Evolutionary conservation across 2,797 vertebrate species (phyloP), one percentile per base, ranked within the genome.

Genomic region (Tamandua tetradactyla): DNA sequence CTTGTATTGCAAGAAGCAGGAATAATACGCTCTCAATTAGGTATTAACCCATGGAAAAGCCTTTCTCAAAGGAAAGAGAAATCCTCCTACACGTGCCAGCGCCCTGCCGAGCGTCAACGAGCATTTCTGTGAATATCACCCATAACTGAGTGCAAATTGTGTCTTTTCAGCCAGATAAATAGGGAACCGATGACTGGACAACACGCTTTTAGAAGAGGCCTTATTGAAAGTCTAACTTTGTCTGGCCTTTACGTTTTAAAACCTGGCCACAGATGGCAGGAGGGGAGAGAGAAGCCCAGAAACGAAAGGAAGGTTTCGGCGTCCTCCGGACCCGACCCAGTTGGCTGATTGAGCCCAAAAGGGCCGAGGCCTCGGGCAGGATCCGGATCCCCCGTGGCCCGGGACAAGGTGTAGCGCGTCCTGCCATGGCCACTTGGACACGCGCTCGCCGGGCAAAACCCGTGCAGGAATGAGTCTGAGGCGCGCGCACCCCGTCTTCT

Each of bases 191-290:
- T 40, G 72, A 44, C 52, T 83, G 0, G 0, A 61, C 25, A 82
- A 40, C 20, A 57, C 7, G 4, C 6, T 0, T 57, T 83, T 52
- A 37, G 66, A n/a, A 86, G n/a, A 83, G 79, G 25, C 68, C 64
- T 92, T 71, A 22, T 12, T 57, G 64, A 87, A 78, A 94, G 78
- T 49, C 25, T 52, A 25, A 7, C 80, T 68, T 75, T 68, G 40
- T n/a, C 44, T 1, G 52, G 64, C 9, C 44, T 87, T 97, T 95
- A 82, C 69, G 88, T 97, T 97, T 78, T 72, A 37, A 92, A 94
- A 90, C 59, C 30, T 17, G 2, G 42, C 49, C 30, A 23, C 76
- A 32, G 20, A 76, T 78, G 52, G 44, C 78, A 13, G 23, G 35
- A 78, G 52, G n/a, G 20, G 49, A 76, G 14, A 66, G 59, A 83